Percentiles rank a stretch among this genome's conserved stretches.
Conservation (phyloP, 2,113 vertebrate genomes). For the Periophthalmus modestus region DNA sequence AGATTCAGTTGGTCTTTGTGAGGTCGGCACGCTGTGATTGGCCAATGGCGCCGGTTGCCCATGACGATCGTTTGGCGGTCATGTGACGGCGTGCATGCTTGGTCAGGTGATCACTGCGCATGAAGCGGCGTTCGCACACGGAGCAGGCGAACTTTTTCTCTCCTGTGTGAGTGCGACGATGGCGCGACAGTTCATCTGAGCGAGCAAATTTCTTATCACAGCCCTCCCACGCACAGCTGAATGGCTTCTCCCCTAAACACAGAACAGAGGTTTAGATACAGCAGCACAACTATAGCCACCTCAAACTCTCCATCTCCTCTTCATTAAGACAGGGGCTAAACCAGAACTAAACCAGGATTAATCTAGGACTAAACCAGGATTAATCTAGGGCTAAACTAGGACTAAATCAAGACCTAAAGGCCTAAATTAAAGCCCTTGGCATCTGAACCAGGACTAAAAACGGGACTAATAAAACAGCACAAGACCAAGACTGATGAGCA, state of each 20-base stretch:
- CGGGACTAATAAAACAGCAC: too few relatives aligned
- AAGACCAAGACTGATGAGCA: too few relatives aligned
- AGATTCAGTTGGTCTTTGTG: conserved; percentile 56
- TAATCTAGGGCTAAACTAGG: too few relatives aligned
- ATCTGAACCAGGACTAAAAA: too few relatives aligned
- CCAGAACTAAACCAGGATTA: too few relatives aligned
- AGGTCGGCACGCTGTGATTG: conserved; percentile 74
- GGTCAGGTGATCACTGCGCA: conserved; percentile 97
- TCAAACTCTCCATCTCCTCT: too few relatives aligned
- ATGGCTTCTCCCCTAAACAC: conserved; percentile 91
- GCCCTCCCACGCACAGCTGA: conserved; percentile 94
- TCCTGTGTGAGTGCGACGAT: conserved; percentile 93
- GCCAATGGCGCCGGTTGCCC: conserved; percentile 76
- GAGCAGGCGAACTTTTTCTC: conserved; percentile 96
- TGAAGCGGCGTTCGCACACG: conserved; percentile 92
- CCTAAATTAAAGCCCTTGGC: too few relatives aligned
- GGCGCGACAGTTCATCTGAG: conserved; percentile 94
- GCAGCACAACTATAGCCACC: too few relatives aligned
- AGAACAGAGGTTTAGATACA: too few relatives aligned
- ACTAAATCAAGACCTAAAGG: too few relatives aligned
- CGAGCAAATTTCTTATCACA: conserved; percentile 96
- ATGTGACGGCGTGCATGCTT: conserved; percentile 93
- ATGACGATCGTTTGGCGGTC: conserved; percentile 83
- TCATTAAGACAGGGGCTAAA: too few relatives aligned
- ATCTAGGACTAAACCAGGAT: too few relatives aligned